phyloP scores from a whole-genome alignment of 92 coral and sea anemone genomes.

The Chrysogorgia sp. region DNA sequence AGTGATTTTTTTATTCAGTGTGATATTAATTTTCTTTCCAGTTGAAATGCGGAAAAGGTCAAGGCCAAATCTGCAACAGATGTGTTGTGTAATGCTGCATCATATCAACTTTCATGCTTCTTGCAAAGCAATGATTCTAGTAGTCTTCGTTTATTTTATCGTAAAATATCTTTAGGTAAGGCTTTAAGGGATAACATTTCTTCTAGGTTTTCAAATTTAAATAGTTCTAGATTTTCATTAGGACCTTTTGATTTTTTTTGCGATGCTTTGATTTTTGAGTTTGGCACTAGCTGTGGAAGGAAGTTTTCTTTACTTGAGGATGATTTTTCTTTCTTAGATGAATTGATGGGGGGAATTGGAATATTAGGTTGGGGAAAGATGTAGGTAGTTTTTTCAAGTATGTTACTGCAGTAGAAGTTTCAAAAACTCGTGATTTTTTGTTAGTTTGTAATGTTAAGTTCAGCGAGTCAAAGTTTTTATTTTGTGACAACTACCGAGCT shows the following conservation, averaged over 20 bases:
- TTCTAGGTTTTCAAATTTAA: constrained; percentile 31
- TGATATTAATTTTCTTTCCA: constrained; percentile 10
- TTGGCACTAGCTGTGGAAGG: constrained; percentile 2
- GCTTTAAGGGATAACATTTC: constrained; percentile 5
- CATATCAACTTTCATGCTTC: background rate
- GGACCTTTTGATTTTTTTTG: constrained; percentile 35
- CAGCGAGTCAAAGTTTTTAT: constrained; percentile 31
- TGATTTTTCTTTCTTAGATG: constrained; percentile 30
- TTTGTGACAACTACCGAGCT: constrained; percentile 12
- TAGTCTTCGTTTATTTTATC: constrained; percentile 26
- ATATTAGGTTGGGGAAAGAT: constrained; percentile 35
- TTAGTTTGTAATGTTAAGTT: constrained; percentile 28
- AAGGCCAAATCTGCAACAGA: constrained; percentile 31
- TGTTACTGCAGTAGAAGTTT: constrained; percentile 23
- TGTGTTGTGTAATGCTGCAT: constrained; percentile 15
- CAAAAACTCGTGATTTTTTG: constrained; percentile 7
- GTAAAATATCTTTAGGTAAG: constrained; percentile 16
- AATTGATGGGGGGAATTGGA: constrained; percentile 22
- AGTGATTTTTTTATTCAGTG: constrained; percentile 20
- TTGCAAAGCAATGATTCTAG: constrained; percentile 22
- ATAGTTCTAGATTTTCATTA: constrained; percentile 14
- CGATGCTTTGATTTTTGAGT: constrained; percentile 29
- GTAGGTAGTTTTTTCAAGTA: constrained; percentile 31
- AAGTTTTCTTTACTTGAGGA: constrained; percentile 39
- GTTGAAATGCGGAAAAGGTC: constrained; percentile 34